These are phyloP conservation scores for Crypturellus undulatus DNA, from an alignment of 2,113 vertebrate species.

Conservation along the genomic window DNA sequence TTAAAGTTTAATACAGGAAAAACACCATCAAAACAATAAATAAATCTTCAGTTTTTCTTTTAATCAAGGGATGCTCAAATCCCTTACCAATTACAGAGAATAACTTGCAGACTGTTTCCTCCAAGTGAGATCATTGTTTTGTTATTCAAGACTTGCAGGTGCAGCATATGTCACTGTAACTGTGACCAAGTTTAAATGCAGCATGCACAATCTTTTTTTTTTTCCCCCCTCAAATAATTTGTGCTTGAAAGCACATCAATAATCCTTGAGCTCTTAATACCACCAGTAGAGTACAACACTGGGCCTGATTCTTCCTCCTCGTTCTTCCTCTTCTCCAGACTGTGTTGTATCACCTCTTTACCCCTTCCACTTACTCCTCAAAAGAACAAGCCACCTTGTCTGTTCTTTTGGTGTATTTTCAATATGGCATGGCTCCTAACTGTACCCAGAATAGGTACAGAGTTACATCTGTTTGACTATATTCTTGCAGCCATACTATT, in stretches of 20 bases:
- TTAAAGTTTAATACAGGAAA: background rate
- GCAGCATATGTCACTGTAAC: background rate
- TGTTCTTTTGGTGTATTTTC: background rate
- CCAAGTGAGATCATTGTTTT: background rate
- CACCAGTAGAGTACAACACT: background rate
- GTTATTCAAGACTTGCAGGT: background rate
- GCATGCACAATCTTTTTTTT: background rate
- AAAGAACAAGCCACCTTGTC: background rate
- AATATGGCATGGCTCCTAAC: background rate
- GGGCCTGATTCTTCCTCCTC: background rate
- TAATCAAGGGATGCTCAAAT: background rate
- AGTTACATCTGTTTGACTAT: background rate
- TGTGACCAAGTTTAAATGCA: background rate
- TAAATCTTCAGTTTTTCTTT: background rate
- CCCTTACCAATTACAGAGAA: background rate
- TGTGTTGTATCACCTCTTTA: background rate
- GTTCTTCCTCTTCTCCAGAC: background rate
- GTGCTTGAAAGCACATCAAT: background rate
- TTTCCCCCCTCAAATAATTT: background rate
- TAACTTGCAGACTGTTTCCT: background rate
- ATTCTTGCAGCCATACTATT: background rate
- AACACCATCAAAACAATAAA: background rate
- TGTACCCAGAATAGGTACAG: background rate
- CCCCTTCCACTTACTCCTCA: background rate
- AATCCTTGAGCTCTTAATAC: background rate